Base-by-base conservation (phyloP, 2,797 vertebrate genomes). In the Chaenodraco wilsoni region DNA sequence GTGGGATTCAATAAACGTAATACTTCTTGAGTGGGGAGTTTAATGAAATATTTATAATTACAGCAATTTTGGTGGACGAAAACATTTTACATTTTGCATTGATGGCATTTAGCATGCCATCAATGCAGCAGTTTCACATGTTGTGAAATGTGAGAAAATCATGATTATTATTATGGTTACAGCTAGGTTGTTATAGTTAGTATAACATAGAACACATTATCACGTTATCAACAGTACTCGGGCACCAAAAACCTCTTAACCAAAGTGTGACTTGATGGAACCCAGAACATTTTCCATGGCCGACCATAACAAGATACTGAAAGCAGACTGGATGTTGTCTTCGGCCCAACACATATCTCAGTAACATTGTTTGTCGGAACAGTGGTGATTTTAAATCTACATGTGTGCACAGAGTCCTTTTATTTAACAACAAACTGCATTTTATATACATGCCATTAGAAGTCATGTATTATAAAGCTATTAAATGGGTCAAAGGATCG, bases 241-340 rank as follows among this genome's bases (percentile, higher is more conserved):
- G 7, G 49, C 48, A 48, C 33, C 41, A 52, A 65, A 79, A 65
- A 73, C 7, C 68, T 55, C 41, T 73, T 17, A 33, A 46, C 5
- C 4, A 46, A 55, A 64, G 64, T 59, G 60, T 62, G 57, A 37
- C 23, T 64, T 72, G 45, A 84, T 62, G 54, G 60, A 68, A 68
- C 16, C 33, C 76, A 76, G 72, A 79, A 75, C 67, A 46, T 66
- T 77, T 70, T 77, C 74, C 58, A 43, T 3, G 19, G 27, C 44
- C 46, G 37, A 43, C 7, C 14, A 4, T 49, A 60, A 17, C 14
- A 5, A 33, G 60, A 66, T 13, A 4, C 4, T 40, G 51, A 59
- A 54, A 23, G 27, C 23, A 72, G 61, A 51, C 48, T 41, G 33
- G 17, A 60, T 40, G 48, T 27, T 67, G 61, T 64, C 11, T 11